These are phyloP conservation scores for Ganaspis sp. DNA, from an alignment of 1,140 invertebrate species.

Conservation along the genomic window DNA sequence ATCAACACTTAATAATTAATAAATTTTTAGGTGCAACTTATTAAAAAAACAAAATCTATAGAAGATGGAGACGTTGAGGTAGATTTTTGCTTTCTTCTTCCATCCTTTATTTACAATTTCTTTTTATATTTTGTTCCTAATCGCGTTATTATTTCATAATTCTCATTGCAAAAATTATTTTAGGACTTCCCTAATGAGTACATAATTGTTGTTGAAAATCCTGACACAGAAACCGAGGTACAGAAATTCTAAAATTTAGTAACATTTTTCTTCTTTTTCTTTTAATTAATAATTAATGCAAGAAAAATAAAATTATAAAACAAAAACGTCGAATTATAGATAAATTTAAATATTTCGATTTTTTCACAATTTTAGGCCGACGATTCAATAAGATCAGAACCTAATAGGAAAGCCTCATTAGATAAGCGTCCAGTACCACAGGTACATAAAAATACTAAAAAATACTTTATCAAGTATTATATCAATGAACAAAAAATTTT, in stretches of 20 bases:
- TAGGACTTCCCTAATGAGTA: conserved; percentile 31
- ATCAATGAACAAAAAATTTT: not conserved
- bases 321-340: too few relatives aligned
- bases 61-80: conserved; percentile 18
- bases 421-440: not conserved
- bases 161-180: not conserved
- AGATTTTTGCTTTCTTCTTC: not conserved
- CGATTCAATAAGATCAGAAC: conserved; percentile 17
- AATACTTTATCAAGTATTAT: not conserved
- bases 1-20: too few relatives aligned
- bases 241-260: not conserved
- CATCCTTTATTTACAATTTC: not conserved
- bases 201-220: conserved; percentile 47
- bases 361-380: conserved; percentile 12
- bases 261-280: too few relatives aligned
- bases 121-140: not conserved
- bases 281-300: too few relatives aligned
- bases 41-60: conserved; percentile 8
- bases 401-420: not conserved
- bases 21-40: conserved; percentile 24
- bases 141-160: not conserved
- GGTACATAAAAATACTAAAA: not conserved
- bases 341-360: not conserved
- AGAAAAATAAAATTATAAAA: too few relatives aligned
- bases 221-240: conserved; percentile 21